Base-by-base conservation (phyloP, 92 coral and sea anemone genomes). In the Pocillopora meandrina region DNA sequence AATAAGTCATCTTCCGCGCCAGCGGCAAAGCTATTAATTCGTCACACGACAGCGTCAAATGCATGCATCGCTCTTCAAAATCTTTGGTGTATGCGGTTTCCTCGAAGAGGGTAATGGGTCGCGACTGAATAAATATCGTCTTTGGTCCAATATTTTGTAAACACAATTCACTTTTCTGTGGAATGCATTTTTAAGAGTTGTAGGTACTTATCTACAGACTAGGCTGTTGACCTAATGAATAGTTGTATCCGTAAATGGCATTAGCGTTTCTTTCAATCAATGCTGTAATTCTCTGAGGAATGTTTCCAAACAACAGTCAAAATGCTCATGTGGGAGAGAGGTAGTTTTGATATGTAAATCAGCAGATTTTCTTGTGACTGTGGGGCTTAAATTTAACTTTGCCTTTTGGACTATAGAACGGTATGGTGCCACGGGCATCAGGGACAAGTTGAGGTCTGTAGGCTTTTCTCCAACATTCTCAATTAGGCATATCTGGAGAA, bases 221-320 rank as follows among this genome's bases (percentile, higher is more conserved):
- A 20, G 61, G 13, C 65, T 14, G 72, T 67, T 80, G 65, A 79
- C 83, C 83, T 26, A 18, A 33, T 12, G 55, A 18, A 17, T 26
- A 79, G 31, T 56, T 56, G 56, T 66, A 56, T 68, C 76, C 83
- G 12, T 80, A 80, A 80, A 80, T 80, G 84, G 76, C 57, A 80
- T 68, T 78, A 49, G 9, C 42, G 55, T 18, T 18, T 18, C 56
- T 16, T 34, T 6, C 74, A 34, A 70, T 70, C 68, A 49, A 35
- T 31, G 34, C 11, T 34, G 7, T 65, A 79, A 79, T 21, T 79
- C 61, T 79, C 36, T 17, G 8, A 69, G 75, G 84, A 69, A 80
- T 69, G 84, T 19, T 31, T 9, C 18, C 17, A 31, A 20, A 49
- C 13, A 16, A 57, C 77, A 71, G 85, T 34, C 69, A 59, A 18